Evolutionary conservation across 2,113 vertebrate genomes (phyloP).

Genomic region (Chionis minor): DNA sequence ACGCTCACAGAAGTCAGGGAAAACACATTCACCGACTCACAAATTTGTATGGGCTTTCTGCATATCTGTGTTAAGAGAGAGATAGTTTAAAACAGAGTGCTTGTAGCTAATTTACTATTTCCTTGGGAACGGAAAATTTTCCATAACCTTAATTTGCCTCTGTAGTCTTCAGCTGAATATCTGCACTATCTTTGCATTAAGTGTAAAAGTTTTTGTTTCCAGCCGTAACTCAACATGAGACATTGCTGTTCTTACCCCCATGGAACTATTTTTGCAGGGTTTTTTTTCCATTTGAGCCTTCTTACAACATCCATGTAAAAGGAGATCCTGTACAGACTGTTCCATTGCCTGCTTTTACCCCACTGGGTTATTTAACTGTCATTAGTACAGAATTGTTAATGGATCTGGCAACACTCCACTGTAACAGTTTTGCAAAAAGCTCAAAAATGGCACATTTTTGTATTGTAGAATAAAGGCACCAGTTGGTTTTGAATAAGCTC

Average conservation of each 20-base stretch:
- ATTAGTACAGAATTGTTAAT: neutral
- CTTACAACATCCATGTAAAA: neutral
- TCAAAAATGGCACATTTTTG: neutral
- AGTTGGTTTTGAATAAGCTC: slow-evolving; percentile 19
- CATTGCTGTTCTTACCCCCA: neutral
- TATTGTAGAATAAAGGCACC: neutral
- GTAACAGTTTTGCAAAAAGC: neutral
- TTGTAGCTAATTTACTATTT: neutral
- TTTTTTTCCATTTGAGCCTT: neutral
- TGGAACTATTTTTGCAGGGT: neutral
- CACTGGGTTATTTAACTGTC: neutral
- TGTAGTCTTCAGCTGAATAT: neutral
- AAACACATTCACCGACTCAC: neutral
- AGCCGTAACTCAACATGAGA: neutral
- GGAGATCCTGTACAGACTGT: neutral
- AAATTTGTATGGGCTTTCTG: neutral
- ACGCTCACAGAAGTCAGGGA: neutral
- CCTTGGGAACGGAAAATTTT: neutral
- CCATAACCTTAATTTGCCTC: neutral
- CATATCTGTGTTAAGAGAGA: neutral
- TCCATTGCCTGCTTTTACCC: neutral
- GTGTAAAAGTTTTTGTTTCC: neutral
- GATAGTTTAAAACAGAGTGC: neutral
- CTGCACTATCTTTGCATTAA: neutral
- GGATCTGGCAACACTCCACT: neutral